A percentile compares a stretch with the other conserved stretches of the same genome.
phyloP scores from a whole-genome alignment of 1,140 invertebrate species.

The Pentalonia nigronervosa region DNA sequence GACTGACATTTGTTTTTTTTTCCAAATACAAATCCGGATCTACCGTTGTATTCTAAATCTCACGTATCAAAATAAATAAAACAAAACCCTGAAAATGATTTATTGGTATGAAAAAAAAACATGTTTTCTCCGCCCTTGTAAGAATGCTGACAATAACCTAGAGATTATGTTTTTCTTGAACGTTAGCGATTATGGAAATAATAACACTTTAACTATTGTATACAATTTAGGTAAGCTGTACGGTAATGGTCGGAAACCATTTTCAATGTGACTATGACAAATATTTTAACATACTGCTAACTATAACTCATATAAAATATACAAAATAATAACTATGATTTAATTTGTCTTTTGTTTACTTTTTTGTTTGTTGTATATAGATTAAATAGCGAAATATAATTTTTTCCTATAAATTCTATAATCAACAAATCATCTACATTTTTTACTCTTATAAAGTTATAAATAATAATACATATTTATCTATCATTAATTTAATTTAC shows the following conservation, averaged over 20 bases:
- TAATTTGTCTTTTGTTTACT: not conserved
- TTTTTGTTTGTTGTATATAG: not conserved
- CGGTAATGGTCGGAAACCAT: not conserved
- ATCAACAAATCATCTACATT: too few species aligned
- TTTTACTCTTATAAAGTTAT: too few species aligned
- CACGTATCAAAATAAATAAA: slow-evolving; percentile 15
- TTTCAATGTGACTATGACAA: slow-evolving; percentile 16
- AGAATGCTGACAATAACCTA: not conserved
- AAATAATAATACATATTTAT: too few species aligned
- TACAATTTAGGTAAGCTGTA: not conserved
- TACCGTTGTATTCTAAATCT: not conserved
- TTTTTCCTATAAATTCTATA: too few species aligned
- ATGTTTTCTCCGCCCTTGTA: not conserved
- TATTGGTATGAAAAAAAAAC: not conserved
- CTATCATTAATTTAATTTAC: too few species aligned
- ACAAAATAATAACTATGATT: not conserved
- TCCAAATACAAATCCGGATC: not conserved
- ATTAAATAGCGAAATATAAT: not conserved
- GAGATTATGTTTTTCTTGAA: slow-evolving; percentile 7
- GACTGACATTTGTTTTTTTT: slow-evolving; percentile 24
- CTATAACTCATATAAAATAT: not conserved
- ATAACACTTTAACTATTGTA: not conserved
- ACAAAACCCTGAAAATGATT: not conserved
- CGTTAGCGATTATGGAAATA: not conserved
- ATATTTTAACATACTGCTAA: not conserved